Evolutionary conservation across 2,797 vertebrate species (phyloP).

Genomic region (Scomberomorus guttatus): DNA sequence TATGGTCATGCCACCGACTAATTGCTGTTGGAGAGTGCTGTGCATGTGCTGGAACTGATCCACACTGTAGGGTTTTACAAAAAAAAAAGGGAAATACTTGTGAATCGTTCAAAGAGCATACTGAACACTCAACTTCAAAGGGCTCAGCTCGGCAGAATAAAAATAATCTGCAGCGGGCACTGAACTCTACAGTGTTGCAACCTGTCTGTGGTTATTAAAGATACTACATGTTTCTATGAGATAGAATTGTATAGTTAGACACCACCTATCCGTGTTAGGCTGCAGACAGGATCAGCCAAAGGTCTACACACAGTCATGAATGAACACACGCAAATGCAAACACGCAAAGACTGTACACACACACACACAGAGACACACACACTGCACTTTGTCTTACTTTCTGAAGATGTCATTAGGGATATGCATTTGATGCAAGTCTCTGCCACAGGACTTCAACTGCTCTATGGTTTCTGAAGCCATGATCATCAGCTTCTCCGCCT

Average conservation of each 20-base stretch:
- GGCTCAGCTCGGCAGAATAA: neutral
- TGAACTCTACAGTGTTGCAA: neutral
- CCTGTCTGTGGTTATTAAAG: neutral
- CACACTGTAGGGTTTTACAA: conserved; percentile 63
- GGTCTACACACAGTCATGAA: neutral
- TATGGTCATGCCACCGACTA: conserved; percentile 12
- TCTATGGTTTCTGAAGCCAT: conserved; percentile 67
- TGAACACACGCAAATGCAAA: conserved; percentile 5
- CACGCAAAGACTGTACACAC: neutral
- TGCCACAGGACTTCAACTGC: conserved; percentile 57
- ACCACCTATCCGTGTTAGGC: neutral
- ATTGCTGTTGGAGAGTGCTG: conserved; percentile 42
- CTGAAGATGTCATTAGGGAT: conserved; percentile 55
- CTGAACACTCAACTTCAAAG: conserved; percentile 19
- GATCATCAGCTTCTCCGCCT: conserved; percentile 68
- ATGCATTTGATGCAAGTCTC: conserved; percentile 66
- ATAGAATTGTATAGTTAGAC: too few species aligned
- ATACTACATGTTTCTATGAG: too few species aligned
- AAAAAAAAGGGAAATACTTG: conserved; percentile 14
- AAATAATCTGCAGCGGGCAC: neutral
- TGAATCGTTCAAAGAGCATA: conserved; percentile 11
- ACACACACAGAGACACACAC: neutral
- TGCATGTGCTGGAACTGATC: conserved; percentile 62
- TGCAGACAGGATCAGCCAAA: neutral
- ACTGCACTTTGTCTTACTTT: conserved; percentile 61